These are phyloP conservation scores for Phalloptychus januarius DNA, from an alignment of 2,797 vertebrate genomes.

Conservation along the genomic window DNA sequence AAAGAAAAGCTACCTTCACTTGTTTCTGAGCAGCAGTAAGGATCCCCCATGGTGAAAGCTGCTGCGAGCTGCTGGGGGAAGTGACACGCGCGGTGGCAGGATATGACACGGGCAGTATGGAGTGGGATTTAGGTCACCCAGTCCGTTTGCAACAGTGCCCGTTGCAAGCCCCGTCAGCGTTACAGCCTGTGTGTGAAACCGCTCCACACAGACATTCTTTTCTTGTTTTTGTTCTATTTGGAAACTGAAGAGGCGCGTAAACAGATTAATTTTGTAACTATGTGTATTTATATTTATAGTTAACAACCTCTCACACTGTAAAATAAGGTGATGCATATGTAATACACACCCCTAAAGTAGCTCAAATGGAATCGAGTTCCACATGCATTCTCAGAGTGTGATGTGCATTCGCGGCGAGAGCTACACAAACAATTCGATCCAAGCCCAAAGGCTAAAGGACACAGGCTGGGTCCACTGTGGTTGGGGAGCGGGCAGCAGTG, in stretches of 20 bases:
- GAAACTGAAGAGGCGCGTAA: neutral
- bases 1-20: constrained; percentile 12
- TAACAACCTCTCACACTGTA: constrained; percentile 23
- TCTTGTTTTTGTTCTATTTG: neutral
- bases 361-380: neutral
- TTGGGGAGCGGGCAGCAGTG: constrained; percentile 77
- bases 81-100: constrained; percentile 68
- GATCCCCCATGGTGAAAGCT: constrained; percentile 46
- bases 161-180: constrained; percentile 66
- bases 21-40: constrained; percentile 41
- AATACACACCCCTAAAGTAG: neutral
- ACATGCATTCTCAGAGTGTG: neutral
- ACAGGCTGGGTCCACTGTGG: constrained; percentile 74
- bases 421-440: constrained; percentile 33
- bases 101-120: constrained; percentile 70
- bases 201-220: constrained; percentile 25
- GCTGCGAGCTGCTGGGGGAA: constrained; percentile 65
- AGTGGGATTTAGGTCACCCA: constrained; percentile 68
- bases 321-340: constrained; percentile 21
- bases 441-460: constrained; percentile 64
- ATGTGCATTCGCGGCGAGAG: constrained; percentile 17
- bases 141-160: constrained; percentile 55
- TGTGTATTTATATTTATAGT: constrained; percentile 20
- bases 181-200: constrained; percentile 48
- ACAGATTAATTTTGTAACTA: constrained; percentile 5